phyloP scores from a whole-genome alignment of 2,113 vertebrate genomes.

The Phocoena phocoena region DNA sequence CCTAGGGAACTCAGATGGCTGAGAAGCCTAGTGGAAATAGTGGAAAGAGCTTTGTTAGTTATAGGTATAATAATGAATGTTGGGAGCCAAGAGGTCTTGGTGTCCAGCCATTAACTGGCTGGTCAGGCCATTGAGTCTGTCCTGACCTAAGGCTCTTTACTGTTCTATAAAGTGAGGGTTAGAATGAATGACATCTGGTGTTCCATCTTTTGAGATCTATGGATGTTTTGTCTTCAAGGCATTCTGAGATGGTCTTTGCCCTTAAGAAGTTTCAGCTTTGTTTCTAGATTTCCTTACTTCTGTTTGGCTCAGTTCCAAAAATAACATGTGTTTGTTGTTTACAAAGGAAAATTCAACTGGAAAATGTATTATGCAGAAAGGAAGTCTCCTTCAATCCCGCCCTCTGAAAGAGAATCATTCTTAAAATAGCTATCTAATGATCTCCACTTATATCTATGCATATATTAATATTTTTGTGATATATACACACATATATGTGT shows the following conservation, averaged over 20 bases:
- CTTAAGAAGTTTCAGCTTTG: background rate
- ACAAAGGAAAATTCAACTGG: constrained; percentile 1
- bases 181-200: background rate
- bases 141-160: background rate
- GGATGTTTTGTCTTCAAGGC: background rate
- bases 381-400: background rate
- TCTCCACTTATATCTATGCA: background rate
- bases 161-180: background rate
- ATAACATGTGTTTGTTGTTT: background rate
- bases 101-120: background rate
- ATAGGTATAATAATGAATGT: background rate
- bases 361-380: background rate
- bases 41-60: background rate
- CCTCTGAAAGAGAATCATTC: background rate
- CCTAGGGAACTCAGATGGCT: background rate
- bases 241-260: background rate
- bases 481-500: background rate
- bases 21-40: background rate
- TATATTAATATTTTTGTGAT: background rate
- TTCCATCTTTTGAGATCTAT: background rate
- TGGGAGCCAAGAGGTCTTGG: background rate
- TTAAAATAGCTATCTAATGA: constrained; percentile 41
- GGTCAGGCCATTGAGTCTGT: background rate
- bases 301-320: constrained; percentile 1
- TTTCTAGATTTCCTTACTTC: background rate